Percentiles rank a stretch among this genome's conserved stretches.
phyloP scores from a whole-genome alignment of 2,888 invertebrate genomes.

The Drosophila parthenogenetica region DNA sequence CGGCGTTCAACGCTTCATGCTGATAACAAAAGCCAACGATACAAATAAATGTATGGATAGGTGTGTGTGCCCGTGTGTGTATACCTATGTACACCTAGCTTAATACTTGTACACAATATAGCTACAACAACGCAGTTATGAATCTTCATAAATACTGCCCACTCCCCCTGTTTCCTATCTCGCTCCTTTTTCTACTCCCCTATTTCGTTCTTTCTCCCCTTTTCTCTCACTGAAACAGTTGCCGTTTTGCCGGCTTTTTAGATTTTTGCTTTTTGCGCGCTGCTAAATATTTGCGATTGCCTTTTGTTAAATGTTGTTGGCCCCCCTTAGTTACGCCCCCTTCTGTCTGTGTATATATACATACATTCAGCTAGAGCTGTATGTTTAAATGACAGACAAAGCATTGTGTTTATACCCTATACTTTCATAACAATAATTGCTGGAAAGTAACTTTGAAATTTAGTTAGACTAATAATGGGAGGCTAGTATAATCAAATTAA shows the following conservation, averaged over 20 bases:
- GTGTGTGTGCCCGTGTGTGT: slow-evolving; percentile 15
- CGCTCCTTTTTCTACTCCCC: too few species aligned
- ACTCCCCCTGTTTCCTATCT: background rate
- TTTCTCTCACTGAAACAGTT: slow-evolving; percentile 9
- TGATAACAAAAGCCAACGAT: slow-evolving; percentile 71
- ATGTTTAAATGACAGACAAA: slow-evolving; percentile 50
- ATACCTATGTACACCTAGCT: slow-evolving; percentile 34
- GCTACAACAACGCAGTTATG: slow-evolving; percentile 44
- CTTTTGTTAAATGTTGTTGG: slow-evolving; percentile 69
- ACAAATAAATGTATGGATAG: slow-evolving; percentile 32
- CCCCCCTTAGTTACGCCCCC: slow-evolving; percentile 20
- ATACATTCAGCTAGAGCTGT: slow-evolving; percentile 34
- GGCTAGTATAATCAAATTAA: background rate
- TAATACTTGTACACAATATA: slow-evolving; percentile 36
- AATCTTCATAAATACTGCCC: background rate
- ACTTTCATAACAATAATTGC: background rate
- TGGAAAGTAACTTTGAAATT: background rate
- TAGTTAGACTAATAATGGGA: background rate
- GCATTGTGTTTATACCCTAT: slow-evolving; percentile 36
- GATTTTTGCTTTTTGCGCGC: slow-evolving; percentile 47
- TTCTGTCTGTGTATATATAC: slow-evolving; percentile 2
- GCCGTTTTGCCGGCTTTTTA: slow-evolving; percentile 43
- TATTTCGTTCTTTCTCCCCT: background rate
- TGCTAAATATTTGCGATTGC: slow-evolving; percentile 70
- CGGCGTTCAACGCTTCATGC: slow-evolving; percentile 16